phyloP scores from a whole-genome alignment of 1,140 invertebrate species.

The Pararge aegeria region DNA sequence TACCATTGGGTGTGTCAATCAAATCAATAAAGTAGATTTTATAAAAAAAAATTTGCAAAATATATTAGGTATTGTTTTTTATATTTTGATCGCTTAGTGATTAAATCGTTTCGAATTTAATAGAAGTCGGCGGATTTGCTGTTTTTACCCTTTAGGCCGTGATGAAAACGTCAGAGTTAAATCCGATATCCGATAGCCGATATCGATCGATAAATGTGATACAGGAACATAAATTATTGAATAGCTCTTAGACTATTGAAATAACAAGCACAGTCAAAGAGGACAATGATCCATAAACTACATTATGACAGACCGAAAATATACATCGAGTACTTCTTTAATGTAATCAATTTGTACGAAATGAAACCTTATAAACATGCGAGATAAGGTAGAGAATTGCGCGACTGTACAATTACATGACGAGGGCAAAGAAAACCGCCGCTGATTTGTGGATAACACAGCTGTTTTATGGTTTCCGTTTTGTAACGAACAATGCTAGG shows the following conservation, averaged over 20 bases:
- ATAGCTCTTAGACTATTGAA: not conserved
- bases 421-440: conserved; percentile 23
- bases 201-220: too few species aligned
- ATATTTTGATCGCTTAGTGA: too few species aligned
- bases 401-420: not conserved
- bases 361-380: not conserved
- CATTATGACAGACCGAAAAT: conserved; percentile 42
- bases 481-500: conserved; percentile 25
- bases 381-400: conserved; percentile 4
- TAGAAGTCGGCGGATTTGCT: too few species aligned
- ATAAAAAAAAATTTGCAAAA: too few species aligned
- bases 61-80: too few species aligned
- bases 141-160: too few species aligned
- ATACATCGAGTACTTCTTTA: conserved; percentile 19
- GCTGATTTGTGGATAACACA: conserved; percentile 30
- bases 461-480: conserved; percentile 29
- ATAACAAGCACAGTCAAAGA: conserved; percentile 29
- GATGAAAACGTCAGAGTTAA: too few species aligned
- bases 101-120: too few species aligned
- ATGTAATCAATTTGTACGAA: not conserved
- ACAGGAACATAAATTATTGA: too few species aligned
- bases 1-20: too few species aligned
- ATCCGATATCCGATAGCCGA: too few species aligned
- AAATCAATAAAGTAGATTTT: too few species aligned
- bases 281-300: conserved; percentile 52